phyloP scores from a whole-genome alignment of 2,888 invertebrate genomes.

The Agrotis clavis region DNA sequence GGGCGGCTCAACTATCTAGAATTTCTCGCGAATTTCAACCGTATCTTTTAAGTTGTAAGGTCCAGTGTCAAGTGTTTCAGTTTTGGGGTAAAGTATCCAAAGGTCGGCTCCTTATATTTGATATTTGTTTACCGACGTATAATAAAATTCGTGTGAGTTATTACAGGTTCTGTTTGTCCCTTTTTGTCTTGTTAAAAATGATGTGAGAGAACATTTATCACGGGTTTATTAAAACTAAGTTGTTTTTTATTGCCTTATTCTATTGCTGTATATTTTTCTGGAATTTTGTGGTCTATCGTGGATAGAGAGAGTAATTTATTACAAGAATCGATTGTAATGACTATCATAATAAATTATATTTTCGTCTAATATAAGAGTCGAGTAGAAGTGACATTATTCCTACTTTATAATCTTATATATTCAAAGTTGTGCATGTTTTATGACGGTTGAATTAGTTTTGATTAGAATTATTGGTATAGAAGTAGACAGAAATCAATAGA shows the following conservation, averaged over 20 bases:
- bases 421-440: too few species aligned
- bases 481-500: too few species aligned
- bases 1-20: conserved; percentile 53
- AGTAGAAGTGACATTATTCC: too few species aligned
- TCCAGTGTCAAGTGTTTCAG: conserved; percentile 26
- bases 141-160: conserved; percentile 65
- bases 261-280: neutral
- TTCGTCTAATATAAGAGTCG: too few species aligned
- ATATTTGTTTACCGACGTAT: conserved; percentile 66
- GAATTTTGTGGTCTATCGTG: neutral
- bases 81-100: conserved; percentile 49
- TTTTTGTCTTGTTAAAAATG: conserved; percentile 64
- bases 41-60: conserved; percentile 17
- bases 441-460: too few species aligned
- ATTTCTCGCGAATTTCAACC: conserved; percentile 29
- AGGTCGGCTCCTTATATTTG: conserved; percentile 63
- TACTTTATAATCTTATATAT: too few species aligned
- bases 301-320: neutral
- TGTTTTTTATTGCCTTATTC: conserved; percentile 1
- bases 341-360: too few species aligned
- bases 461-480: too few species aligned
- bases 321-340: neutral
- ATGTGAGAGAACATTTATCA: conserved; percentile 51
- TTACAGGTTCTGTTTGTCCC: conserved; percentile 53
- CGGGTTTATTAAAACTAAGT: conserved; percentile 50